These are phyloP conservation scores for Caenorhabditis tropicalis DNA, from an alignment of 1,140 invertebrate species.

Conservation along the genomic window DNA sequence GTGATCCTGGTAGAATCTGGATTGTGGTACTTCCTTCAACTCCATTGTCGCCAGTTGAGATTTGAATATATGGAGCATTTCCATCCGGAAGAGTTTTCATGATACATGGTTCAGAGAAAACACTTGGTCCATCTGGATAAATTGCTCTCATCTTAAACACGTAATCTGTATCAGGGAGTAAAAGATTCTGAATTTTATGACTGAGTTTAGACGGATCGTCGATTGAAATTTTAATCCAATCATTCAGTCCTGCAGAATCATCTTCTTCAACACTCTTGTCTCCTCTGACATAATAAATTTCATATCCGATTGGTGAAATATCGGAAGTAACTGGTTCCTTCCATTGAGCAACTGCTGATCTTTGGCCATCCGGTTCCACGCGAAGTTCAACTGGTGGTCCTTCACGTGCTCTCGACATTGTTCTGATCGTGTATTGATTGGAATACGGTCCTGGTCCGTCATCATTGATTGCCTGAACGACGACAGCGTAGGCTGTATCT, in stretches of 20 bases:
- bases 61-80: conserved; percentile 67
- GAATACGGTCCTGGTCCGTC: conserved; percentile 71
- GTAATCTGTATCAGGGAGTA: conserved; percentile 70
- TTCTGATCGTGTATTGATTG: conserved; percentile 67
- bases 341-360: conserved; percentile 66
- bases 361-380: conserved; percentile 69
- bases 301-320: conserved; percentile 69
- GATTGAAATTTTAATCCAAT: conserved; percentile 66
- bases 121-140: conserved; percentile 68
- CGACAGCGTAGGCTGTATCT: conserved; percentile 70
- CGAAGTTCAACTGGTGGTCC: conserved; percentile 65
- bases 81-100: conserved; percentile 71
- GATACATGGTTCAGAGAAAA: conserved; percentile 72
- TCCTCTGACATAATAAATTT: conserved; percentile 68
- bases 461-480: conserved; percentile 70
- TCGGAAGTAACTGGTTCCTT: conserved; percentile 60
- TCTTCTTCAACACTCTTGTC: conserved; percentile 70
- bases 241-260: conserved; percentile 63
- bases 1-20: conserved; percentile 68
- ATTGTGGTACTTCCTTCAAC: conserved; percentile 64
- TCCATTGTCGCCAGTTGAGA: conserved; percentile 70
- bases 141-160: conserved; percentile 71
- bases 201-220: conserved; percentile 55
- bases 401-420: conserved; percentile 69
- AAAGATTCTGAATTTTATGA: conserved; percentile 62